A percentile compares a stretch with the other conserved stretches of the same genome.
phyloP scores from a whole-genome alignment of 1,140 invertebrate genomes.

The Anoplophora glabripennis region DNA sequence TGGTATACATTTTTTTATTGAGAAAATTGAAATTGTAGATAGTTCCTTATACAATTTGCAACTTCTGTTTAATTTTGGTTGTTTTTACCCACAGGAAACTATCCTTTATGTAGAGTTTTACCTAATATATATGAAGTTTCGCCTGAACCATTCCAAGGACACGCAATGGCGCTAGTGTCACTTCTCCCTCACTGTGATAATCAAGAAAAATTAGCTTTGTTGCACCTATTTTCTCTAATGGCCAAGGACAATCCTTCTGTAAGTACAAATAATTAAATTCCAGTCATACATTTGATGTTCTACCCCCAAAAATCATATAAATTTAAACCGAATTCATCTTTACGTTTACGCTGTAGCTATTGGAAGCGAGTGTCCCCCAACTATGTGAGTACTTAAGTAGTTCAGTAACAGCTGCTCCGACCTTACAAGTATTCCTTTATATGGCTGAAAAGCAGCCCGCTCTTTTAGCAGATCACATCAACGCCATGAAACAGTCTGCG shows the following conservation, averaged over 20 bases:
- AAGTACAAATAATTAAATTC: constrained; percentile 40
- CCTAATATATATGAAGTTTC: constrained; percentile 86
- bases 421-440: constrained; percentile 75
- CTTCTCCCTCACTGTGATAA: constrained; percentile 78
- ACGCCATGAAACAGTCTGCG: constrained; percentile 64
- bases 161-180: constrained; percentile 77
- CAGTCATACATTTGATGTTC: too few species aligned
- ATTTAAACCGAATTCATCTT: not conserved
- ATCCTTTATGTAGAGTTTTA: constrained; percentile 77
- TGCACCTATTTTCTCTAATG: constrained; percentile 77
- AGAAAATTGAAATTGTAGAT: too few species aligned
- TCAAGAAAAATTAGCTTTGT: constrained; percentile 77
- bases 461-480: constrained; percentile 65
- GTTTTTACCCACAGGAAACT: constrained; percentile 65
- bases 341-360: constrained; percentile 52
- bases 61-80: too few species aligned
- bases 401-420: constrained; percentile 56
- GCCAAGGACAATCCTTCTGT: constrained; percentile 76
- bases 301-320: not conserved
- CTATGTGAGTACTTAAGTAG: constrained; percentile 68
- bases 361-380: constrained; percentile 75
- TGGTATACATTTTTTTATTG: constrained; percentile 52
- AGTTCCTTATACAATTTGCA: too few species aligned
- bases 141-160: constrained; percentile 77
- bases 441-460: constrained; percentile 67